These are phyloP conservation scores for Oenanthe melanoleuca DNA, from an alignment of 2,113 vertebrate genomes.

Conservation along the genomic window DNA sequence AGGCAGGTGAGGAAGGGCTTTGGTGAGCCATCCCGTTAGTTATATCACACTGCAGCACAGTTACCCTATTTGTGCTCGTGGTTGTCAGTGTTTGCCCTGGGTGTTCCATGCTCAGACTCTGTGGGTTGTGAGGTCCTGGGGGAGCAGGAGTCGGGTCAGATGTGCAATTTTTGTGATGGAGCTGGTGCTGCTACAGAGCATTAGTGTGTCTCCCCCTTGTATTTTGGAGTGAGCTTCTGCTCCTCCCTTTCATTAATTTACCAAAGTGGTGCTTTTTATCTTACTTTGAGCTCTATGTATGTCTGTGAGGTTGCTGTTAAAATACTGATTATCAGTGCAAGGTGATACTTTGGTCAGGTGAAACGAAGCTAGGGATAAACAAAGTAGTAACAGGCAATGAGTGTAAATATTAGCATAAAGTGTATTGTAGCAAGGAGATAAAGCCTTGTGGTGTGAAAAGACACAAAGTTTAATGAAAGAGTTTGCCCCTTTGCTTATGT, in stretches of 20 bases:
- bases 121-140: neutral
- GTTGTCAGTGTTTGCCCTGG: neutral
- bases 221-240: neutral
- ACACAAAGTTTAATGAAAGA: neutral
- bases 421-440: neutral
- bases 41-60: neutral
- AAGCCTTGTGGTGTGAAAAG: neutral
- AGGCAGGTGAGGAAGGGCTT: neutral
- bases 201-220: fast-evolving
- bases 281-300: fast-evolving
- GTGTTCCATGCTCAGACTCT: fast-evolving
- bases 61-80: neutral
- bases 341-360: neutral
- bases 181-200: fast-evolving
- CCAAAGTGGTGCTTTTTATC: fast-evolving
- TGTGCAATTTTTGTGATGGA: fast-evolving
- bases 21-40: fast-evolving
- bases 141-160: neutral
- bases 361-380: neutral
- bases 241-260: neutral
- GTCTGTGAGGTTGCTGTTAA: neutral
- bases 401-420: neutral
- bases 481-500: neutral
- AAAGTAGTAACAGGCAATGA: neutral
- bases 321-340: neutral